Conservation (phyloP, 2,113 vertebrate species). For the cattle (Bos taurus) region DNA sequence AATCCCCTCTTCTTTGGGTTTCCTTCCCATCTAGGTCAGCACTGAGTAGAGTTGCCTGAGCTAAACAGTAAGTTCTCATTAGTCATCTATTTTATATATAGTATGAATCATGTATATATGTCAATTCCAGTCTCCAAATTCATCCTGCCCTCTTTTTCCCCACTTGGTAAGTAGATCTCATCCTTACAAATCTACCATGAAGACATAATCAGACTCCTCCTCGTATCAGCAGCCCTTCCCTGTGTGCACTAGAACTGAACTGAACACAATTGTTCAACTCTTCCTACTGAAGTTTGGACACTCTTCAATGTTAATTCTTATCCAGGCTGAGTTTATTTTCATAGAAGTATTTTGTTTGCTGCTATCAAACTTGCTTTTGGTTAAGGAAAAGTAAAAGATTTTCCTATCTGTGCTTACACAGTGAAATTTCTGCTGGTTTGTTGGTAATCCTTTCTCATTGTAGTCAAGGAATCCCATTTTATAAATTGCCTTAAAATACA, state of each 20-base stretch:
- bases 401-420: background rate
- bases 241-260: background rate
- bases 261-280: background rate
- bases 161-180: background rate
- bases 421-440: background rate
- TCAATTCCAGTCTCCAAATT: background rate
- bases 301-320: background rate
- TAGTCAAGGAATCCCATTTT: constrained; percentile 6
- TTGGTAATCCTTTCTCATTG: constrained; percentile 9
- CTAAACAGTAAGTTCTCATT: background rate
- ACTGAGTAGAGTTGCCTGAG: background rate
- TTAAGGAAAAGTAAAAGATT: background rate
- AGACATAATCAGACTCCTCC: background rate
- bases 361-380: background rate
- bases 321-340: background rate
- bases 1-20: background rate
- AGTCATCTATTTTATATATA: background rate
- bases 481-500: background rate
- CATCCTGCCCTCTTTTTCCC: background rate
- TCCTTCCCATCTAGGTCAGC: background rate
- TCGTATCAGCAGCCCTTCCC: background rate
- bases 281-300: background rate
- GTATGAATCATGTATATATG: background rate
- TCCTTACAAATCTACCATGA: background rate
- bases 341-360: background rate